Conservation (phyloP, 2,888 invertebrate genomes). For the Rhagonycha fulva region DNA sequence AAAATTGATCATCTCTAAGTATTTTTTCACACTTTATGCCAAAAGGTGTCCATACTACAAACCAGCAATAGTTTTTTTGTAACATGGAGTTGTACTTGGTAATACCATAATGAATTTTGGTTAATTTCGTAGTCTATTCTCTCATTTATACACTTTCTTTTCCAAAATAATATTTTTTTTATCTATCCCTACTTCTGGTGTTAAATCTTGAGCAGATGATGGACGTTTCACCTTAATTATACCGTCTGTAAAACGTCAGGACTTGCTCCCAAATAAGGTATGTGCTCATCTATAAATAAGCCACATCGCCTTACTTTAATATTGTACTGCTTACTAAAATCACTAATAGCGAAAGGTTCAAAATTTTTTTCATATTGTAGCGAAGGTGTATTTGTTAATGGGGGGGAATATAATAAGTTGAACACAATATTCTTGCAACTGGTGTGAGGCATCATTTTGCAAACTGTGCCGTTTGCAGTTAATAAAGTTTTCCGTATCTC, state of each 20-base stretch:
- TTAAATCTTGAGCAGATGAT: neutral
- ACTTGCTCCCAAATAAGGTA: neutral
- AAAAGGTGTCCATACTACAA: conserved; percentile 3
- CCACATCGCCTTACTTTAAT: neutral
- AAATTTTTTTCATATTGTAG: neutral
- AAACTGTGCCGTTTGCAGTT: neutral
- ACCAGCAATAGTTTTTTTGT: neutral
- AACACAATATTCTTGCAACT: neutral
- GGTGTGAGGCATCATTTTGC: neutral
- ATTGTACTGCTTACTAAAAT: neutral
- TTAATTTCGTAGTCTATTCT: neutral
- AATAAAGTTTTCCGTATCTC: neutral
- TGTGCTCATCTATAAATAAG: neutral
- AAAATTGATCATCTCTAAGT: neutral
- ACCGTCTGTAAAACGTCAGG: neutral
- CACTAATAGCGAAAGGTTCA: neutral
- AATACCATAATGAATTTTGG: neutral
- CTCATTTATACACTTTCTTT: neutral
- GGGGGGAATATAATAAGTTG: neutral
- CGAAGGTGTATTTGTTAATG: neutral
- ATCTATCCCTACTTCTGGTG: neutral
- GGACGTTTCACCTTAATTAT: conserved; percentile 1
- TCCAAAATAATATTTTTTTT: too few relatives aligned
- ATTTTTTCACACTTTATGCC: neutral
- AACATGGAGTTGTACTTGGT: neutral